phyloP scores from a whole-genome alignment of 1,140 invertebrate genomes.

The Conus ventricosus region DNA sequence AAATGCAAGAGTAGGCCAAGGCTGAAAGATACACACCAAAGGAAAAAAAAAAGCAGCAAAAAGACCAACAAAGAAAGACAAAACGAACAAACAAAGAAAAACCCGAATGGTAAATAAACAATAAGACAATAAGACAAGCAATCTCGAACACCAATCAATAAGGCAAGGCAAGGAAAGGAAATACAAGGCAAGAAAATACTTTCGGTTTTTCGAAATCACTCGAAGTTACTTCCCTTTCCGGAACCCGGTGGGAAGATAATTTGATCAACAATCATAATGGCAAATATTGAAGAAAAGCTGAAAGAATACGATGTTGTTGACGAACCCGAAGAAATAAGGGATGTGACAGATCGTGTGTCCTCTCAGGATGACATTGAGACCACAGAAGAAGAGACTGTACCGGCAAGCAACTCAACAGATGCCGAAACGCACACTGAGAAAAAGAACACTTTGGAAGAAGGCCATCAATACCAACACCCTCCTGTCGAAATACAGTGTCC shows the following conservation, averaged over 20 bases:
- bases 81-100: not conserved
- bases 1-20: no score
- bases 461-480: not conserved
- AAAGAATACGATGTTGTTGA: not conserved
- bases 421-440: not conserved
- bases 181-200: not conserved
- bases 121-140: not conserved
- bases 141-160: not conserved
- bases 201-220: not conserved
- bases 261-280: not conserved
- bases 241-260: not conserved
- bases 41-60: not conserved
- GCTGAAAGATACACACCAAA: not conserved
- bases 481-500: slow-evolving; percentile 52
- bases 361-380: not conserved
- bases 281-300: not conserved
- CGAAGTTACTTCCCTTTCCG: slow-evolving; percentile 5
- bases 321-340: not conserved
- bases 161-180: not conserved
- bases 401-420: not conserved
- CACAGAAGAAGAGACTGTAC: not conserved
- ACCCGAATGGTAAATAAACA: not conserved
- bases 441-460: not conserved
- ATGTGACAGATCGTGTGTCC: not conserved
- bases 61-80: not conserved